Base-by-base conservation (phyloP, 2,113 vertebrate species). In the Macquaria australasica region DNA sequence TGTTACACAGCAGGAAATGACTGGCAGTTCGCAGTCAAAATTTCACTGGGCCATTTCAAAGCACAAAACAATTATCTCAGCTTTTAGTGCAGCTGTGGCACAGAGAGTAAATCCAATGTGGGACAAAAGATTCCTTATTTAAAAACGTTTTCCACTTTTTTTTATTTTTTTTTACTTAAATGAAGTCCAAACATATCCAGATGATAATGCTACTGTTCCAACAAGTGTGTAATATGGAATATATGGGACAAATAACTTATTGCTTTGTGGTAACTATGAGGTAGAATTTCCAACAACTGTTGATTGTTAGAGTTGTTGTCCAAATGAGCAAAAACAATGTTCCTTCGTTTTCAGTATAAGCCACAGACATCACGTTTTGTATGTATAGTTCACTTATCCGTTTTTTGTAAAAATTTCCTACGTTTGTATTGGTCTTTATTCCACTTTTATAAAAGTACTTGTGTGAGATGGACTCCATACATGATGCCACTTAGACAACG, bases 191-290 rank as follows among this genome's bases (percentile, higher is more conserved):
- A n/a, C 20, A 12, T 60, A 66, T 78, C 25, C 58, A 86, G 20
- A 74, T 10, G 8, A 12, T 41, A 51, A 18, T 50, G 25, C 1
- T 20, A 21, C 58, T 87, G 11, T 62, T 79, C 7, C 31, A 43
- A 45, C 31, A 64, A 71, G 10, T 20, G 0, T 53, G 6, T 39
- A 16, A 18, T 23, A 28, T 41, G 8, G 8, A 74, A 73, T 48
- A 45, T 21, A 28, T 12, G 9, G 34, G 79, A n/a, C 71, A 76
- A 82, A 70, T 82, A 8, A 77, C 16, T 3, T 70, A 60, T 55
- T 79, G 11, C 12, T 64, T 20, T 21, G 5, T 55, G 5, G 16
- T 56, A 62, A 78, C 6, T 15, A 23, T 3, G n/a, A 45, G 69
- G 21, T 55, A 28, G 1, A 63, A n/a, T 78, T 51, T 37, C 8